A percentile compares a stretch with the other conserved stretches of the same genome.
phyloP scores from a whole-genome alignment of 1,140 invertebrate genomes.

The Platyscapa corneri region DNA sequence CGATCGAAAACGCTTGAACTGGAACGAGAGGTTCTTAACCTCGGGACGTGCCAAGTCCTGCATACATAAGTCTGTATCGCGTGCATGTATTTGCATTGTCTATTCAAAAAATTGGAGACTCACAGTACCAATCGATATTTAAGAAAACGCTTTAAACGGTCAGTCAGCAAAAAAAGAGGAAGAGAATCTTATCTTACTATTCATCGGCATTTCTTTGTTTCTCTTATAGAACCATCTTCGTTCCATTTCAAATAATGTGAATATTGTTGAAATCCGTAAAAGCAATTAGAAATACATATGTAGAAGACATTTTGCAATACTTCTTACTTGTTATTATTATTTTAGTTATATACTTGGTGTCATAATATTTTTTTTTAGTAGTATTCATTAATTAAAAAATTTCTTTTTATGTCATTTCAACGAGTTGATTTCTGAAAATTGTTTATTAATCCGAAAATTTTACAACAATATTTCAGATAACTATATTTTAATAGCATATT shows the following conservation, averaged over 20 bases:
- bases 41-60: constrained; percentile 56
- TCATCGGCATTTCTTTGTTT: not conserved
- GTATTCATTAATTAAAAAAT: too few species aligned
- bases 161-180: not conserved
- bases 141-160: not conserved
- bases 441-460: too few species aligned
- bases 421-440: too few species aligned
- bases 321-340: too few species aligned
- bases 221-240: not conserved
- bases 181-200: not conserved
- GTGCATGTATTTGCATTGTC: not conserved
- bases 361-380: too few species aligned
- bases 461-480: too few species aligned
- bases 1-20: constrained; percentile 63
- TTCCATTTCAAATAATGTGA: not conserved
- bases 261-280: too few species aligned
- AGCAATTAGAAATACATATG: too few species aligned
- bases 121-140: constrained; percentile 36
- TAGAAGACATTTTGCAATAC: too few species aligned
- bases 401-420: too few species aligned
- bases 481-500: too few species aligned
- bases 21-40: constrained; percentile 73
- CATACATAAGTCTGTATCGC: constrained; percentile 17
- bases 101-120: not conserved
- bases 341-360: too few species aligned